Conservation (phyloP, 2,888 invertebrate species). For the Erebia epiphron region DNA sequence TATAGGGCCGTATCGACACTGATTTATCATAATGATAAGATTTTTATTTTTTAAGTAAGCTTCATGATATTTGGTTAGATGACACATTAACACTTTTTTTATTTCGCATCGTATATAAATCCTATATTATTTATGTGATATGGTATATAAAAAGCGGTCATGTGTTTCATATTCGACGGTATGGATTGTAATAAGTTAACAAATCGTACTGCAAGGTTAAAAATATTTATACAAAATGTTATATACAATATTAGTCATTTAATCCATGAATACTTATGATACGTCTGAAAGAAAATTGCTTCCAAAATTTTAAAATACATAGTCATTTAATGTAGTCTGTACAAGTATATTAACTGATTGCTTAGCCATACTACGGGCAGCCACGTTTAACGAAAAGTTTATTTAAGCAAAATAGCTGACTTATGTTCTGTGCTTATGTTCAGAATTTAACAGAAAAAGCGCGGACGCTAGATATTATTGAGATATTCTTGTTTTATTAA, state of each 20-base stretch:
- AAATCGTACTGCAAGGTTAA: slow-evolving; percentile 59
- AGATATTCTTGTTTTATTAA: too few relatives aligned
- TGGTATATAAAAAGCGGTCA: background rate
- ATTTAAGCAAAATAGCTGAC: background rate
- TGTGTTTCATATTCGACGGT: background rate
- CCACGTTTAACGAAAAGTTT: slow-evolving; percentile 11
- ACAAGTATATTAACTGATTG: slow-evolving; percentile 26
- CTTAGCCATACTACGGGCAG: slow-evolving; percentile 32
- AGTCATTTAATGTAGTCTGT: slow-evolving; percentile 54
- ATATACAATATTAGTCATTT: slow-evolving; percentile 73
- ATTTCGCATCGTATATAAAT: background rate
- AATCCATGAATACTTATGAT: slow-evolving; percentile 73
- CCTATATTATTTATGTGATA: background rate
- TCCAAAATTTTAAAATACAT: slow-evolving; percentile 62
- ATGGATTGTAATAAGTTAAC: slow-evolving; percentile 75
- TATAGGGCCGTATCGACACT: too few relatives aligned
- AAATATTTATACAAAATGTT: slow-evolving; percentile 77
- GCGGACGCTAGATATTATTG: too few relatives aligned
- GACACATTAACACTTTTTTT: background rate
- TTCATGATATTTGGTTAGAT: background rate
- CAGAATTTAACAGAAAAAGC: too few relatives aligned
- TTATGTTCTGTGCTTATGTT: background rate
- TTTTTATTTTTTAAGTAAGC: background rate
- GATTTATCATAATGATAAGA: background rate
- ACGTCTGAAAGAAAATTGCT: slow-evolving; percentile 74